phyloP scores from a whole-genome alignment of 2,113 vertebrate genomes.

The Sturnus vulgaris region DNA sequence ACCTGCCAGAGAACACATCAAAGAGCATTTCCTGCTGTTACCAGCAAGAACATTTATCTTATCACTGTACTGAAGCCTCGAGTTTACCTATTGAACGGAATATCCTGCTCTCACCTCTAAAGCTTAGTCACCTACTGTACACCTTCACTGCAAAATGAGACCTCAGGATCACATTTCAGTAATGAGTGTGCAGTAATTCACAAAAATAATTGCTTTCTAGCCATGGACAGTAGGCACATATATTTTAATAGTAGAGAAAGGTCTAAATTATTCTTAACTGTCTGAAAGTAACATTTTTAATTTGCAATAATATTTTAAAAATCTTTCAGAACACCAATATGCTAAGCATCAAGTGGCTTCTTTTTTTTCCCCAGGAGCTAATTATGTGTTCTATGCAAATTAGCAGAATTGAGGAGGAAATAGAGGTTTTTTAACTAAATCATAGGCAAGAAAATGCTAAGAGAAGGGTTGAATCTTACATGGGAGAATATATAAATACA shows the following conservation, averaged over 20 bases:
- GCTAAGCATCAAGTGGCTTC: not conserved
- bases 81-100: not conserved
- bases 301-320: not conserved
- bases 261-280: not conserved
- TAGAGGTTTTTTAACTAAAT: not conserved
- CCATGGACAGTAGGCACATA: not conserved
- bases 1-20: not conserved
- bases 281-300: not conserved
- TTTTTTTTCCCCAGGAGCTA: not conserved
- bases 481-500: not conserved
- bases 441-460: not conserved
- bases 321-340: not conserved
- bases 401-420: not conserved
- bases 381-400: not conserved
- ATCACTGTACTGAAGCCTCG: rapidly evolving
- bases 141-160: not conserved
- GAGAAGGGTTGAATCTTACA: not conserved
- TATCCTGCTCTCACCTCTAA: not conserved
- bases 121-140: not conserved
- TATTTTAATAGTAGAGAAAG: not conserved
- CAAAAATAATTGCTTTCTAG: not conserved
- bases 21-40: constrained; percentile 13
- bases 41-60: not conserved
- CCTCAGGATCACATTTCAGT: not conserved
- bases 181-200: not conserved